These are phyloP conservation scores for Aspidoscelis tigris DNA, from an alignment of 2,113 vertebrate genomes.

Conservation along the genomic window DNA sequence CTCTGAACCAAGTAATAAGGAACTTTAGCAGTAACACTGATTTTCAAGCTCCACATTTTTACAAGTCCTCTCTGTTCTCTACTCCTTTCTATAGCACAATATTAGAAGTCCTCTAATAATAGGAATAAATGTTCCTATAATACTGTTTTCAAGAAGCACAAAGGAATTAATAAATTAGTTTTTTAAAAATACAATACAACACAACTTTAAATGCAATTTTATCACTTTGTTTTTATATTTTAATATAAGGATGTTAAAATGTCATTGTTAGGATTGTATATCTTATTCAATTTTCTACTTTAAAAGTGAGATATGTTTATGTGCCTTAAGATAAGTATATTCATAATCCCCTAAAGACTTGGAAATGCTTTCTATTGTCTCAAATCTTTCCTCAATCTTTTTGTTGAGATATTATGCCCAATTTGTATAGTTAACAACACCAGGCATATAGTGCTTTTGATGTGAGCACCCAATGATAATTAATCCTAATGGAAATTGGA, in stretches of 20 bases:
- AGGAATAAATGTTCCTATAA: slow-evolving; percentile 4
- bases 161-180: slow-evolving; percentile 14
- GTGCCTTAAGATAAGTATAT: slow-evolving; percentile 18
- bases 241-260: slow-evolving; percentile 25
- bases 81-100: background rate
- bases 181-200: slow-evolving; percentile 17
- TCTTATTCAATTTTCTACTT: slow-evolving; percentile 30
- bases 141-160: slow-evolving; percentile 29
- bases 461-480: background rate
- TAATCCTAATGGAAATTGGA: slow-evolving; percentile 37
- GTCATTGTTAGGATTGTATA: slow-evolving; percentile 6
- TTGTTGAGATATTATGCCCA: slow-evolving; percentile 35
- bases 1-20: background rate
- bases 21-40: background rate
- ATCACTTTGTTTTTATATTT: slow-evolving; percentile 6
- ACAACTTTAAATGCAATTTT: background rate
- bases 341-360: slow-evolving; percentile 17
- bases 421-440: slow-evolving; percentile 38
- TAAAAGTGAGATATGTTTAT: slow-evolving; percentile 31
- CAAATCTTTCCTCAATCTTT: slow-evolving; percentile 25
- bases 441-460: slow-evolving; percentile 9
- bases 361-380: slow-evolving; percentile 20
- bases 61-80: background rate
- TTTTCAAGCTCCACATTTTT: background rate
- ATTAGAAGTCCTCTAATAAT: background rate